phyloP scores from a whole-genome alignment of 2,888 invertebrate genomes.

The Drosophila mettleri region DNA sequence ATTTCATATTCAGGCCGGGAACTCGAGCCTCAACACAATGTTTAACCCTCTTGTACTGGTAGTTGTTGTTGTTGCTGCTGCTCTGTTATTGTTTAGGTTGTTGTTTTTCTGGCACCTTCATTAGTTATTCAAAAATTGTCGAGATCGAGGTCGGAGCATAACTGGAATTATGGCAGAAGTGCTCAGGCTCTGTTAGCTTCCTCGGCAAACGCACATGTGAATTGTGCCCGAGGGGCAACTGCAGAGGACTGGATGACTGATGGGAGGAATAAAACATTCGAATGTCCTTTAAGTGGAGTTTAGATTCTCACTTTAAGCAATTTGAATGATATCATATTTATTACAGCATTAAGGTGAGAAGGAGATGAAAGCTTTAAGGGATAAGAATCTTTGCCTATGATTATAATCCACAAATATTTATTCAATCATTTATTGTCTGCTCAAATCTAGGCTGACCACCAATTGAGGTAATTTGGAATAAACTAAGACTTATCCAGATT shows the following conservation, averaged over 20 bases:
- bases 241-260: constrained; percentile 23
- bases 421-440: too few relatives aligned
- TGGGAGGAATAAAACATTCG: constrained; percentile 15
- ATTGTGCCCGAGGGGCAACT: neutral
- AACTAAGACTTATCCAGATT: neutral
- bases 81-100: constrained; percentile 66
- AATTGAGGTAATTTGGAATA: neutral
- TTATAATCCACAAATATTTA: neutral
- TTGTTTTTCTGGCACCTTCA: constrained; percentile 75
- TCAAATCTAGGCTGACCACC: neutral
- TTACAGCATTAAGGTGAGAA: constrained; percentile 9
- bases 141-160: constrained; percentile 61
- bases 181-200: constrained; percentile 51
- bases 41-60: constrained; percentile 38
- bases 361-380: constrained; percentile 4
- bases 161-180: constrained; percentile 70
- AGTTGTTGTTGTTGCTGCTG: constrained; percentile 15
- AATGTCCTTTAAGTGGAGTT: constrained; percentile 27
- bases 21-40: constrained; percentile 52
- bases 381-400: neutral
- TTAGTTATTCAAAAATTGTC: constrained; percentile 81
- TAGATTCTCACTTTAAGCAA: constrained; percentile 3
- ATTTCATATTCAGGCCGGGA: constrained; percentile 77
- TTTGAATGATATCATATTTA: neutral
- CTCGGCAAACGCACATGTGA: constrained; percentile 62